Conservation (phyloP, 2,888 invertebrate species). For the Caenorhabditis panamensis region DNA sequence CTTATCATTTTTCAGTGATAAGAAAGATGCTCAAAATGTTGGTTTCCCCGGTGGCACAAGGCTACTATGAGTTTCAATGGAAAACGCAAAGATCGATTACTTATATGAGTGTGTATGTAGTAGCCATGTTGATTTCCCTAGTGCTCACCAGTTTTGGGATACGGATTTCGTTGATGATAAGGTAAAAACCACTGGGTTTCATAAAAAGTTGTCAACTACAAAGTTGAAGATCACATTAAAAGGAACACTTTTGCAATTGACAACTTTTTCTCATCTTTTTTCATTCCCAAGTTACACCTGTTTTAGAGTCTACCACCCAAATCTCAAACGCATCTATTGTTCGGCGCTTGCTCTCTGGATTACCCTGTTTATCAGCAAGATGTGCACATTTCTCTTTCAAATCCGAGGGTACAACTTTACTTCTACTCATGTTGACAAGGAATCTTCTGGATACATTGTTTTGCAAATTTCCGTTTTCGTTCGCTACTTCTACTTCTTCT, state of each 20-base stretch:
- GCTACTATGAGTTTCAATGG: constrained; percentile 21
- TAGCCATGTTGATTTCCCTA: constrained; percentile 1
- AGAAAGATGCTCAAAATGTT: constrained; percentile 19
- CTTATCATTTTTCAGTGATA: no score
- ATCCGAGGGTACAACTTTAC: constrained; percentile 1
- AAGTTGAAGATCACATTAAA: no score
- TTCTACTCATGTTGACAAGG: background rate
- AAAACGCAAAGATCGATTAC: background rate
- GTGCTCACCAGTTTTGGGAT: constrained; percentile 40
- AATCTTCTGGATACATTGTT: background rate
- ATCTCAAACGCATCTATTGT: constrained; percentile 32
- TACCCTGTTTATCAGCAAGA: constrained; percentile 37
- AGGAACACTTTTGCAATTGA: no score
- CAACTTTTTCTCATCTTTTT: no score
- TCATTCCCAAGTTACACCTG: background rate
- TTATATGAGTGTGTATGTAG: constrained; percentile 8
- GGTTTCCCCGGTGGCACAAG: background rate
- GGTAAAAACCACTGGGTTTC: background rate
- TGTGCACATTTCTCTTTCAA: constrained; percentile 22
- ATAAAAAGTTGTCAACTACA: background rate
- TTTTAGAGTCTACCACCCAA: constrained; percentile 46
- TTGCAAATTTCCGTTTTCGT: constrained; percentile 24
- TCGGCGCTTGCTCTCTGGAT: constrained; percentile 30
- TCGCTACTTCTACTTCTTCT: constrained; percentile 42
- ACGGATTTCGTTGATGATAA: constrained; percentile 9